These are phyloP conservation scores for Drosophila hawaiiensis DNA, from an alignment of 2,888 invertebrate genomes.

Conservation along the genomic window DNA sequence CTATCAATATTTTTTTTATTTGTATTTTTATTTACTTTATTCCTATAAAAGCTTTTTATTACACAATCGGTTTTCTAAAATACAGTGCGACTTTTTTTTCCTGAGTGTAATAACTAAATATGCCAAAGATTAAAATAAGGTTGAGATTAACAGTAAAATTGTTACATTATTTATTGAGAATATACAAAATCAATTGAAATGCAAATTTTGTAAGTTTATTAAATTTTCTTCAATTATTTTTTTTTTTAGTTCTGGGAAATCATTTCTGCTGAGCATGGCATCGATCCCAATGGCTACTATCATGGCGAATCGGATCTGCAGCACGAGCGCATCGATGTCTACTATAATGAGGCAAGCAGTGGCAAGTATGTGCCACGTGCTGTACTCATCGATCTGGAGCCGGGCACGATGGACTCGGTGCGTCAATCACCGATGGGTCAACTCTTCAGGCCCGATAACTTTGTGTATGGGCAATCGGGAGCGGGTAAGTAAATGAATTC, in stretches of 20 bases:
- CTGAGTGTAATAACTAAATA: background rate
- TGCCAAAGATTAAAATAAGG: background rate
- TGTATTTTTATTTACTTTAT: background rate
- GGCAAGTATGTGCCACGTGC: constrained; percentile 94
- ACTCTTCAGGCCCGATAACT: constrained; percentile 94
- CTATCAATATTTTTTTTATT: background rate
- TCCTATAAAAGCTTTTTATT: background rate
- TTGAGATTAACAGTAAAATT: background rate
- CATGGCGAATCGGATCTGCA: constrained; percentile 91
- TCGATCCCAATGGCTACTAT: constrained; percentile 90
- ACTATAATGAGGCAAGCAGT: constrained; percentile 91
- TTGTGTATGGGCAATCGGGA: constrained; percentile 92
- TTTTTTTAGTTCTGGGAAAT: constrained; percentile 90
- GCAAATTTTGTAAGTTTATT: constrained; percentile 11
- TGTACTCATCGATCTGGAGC: constrained; percentile 94
- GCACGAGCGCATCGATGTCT: constrained; percentile 91
- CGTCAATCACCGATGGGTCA: constrained; percentile 92
- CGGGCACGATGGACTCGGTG: constrained; percentile 95
- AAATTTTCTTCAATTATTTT: background rate
- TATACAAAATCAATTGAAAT: constrained; percentile 26
- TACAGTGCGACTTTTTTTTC: background rate
- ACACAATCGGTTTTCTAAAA: background rate
- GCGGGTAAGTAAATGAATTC: constrained; percentile 87
- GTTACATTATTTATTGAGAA: background rate
- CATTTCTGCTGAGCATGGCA: constrained; percentile 93